These are phyloP conservation scores for Ferdinandea cuprea DNA, from an alignment of 2,888 invertebrate genomes.

Conservation along the genomic window DNA sequence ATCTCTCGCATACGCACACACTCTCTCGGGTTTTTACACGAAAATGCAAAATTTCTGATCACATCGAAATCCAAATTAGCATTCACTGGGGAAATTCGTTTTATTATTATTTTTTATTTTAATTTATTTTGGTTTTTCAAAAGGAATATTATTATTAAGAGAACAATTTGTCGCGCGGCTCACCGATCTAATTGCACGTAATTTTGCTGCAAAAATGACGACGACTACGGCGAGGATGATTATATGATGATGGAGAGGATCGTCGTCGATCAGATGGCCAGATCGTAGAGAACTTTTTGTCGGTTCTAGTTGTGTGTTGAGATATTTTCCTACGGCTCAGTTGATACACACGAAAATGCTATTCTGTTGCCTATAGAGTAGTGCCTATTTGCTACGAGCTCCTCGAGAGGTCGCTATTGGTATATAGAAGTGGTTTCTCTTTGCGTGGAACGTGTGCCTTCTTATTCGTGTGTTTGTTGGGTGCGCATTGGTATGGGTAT, in stretches of 20 bases:
- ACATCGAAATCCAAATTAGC: constrained; percentile 69
- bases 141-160: constrained; percentile 35
- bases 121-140: too few species aligned
- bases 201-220: constrained; percentile 74
- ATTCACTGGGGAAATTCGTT: constrained; percentile 52
- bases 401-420: constrained; percentile 41
- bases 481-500: constrained; percentile 20
- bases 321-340: constrained; percentile 19
- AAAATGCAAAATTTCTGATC: constrained; percentile 70
- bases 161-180: constrained; percentile 70
- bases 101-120: too few species aligned
- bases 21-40: constrained; percentile 31
- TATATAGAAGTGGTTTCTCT: constrained; percentile 41
- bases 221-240: constrained; percentile 71
- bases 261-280: constrained; percentile 72
- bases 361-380: constrained; percentile 34
- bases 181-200: constrained; percentile 74
- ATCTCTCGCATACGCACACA: constrained; percentile 65
- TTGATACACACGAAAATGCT: constrained; percentile 24
- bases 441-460: constrained; percentile 20
- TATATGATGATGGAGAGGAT: constrained; percentile 75
- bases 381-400: constrained; percentile 33
- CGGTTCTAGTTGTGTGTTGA: constrained; percentile 33
- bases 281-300: constrained; percentile 64
- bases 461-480: background rate